A percentile compares a stretch with the other conserved stretches of the same genome.
Conservation (phyloP, 1,140 invertebrate genomes). For the Megalopta genalis region DNA sequence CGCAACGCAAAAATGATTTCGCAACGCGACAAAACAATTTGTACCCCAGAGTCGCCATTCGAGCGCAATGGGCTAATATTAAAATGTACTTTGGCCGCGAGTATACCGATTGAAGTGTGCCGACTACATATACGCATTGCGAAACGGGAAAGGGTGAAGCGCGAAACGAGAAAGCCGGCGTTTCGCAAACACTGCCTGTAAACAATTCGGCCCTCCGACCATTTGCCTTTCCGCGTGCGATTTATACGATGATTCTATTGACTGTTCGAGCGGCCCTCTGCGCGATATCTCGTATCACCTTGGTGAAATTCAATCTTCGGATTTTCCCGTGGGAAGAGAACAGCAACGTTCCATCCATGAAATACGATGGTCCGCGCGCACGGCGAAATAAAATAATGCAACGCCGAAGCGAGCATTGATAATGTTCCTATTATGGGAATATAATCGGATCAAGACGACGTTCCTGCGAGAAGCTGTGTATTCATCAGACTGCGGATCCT, state of each 20-base stretch:
- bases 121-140: no score
- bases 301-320: constrained; percentile 26
- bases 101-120: neutral
- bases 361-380: constrained; percentile 5
- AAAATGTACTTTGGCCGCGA: neutral
- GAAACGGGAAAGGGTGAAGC: neutral
- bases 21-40: no score
- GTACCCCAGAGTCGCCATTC: no score
- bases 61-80: neutral
- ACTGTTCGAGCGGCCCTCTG: constrained; percentile 7
- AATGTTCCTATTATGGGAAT: neutral
- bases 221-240: constrained; percentile 2
- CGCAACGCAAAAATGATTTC: no score
- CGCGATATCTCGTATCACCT: constrained; percentile 3
- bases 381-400: neutral
- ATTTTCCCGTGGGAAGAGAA: constrained; percentile 30
- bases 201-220: constrained; percentile 5
- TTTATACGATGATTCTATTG: constrained; percentile 34
- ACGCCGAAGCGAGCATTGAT: neutral
- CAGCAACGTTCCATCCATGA: constrained; percentile 3
- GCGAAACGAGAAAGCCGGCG: neutral
- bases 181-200: constrained; percentile 1
- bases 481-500: neutral
- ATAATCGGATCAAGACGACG: neutral
- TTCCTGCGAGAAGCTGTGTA: neutral